A percentile compares a stretch with the other conserved stretches of the same genome.
Conservation (phyloP, 1,140 invertebrate genomes). For the Galendromus occidentalis region DNA sequence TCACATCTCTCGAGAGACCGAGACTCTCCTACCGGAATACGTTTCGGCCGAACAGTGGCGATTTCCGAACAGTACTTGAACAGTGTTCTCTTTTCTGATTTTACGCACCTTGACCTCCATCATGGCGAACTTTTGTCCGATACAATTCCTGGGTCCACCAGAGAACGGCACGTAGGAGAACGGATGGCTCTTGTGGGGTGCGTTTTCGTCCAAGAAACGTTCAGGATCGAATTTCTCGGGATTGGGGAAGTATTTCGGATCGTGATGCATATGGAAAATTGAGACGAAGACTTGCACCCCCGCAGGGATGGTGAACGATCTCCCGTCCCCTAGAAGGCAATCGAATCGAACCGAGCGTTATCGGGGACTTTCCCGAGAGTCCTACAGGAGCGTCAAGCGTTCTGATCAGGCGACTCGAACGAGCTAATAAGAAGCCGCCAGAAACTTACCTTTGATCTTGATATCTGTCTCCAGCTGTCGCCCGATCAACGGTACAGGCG, state of each 20-base stretch:
- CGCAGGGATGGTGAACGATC: neutral
- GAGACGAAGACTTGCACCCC: neutral
- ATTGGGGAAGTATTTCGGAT: conserved; percentile 45
- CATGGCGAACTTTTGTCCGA: conserved; percentile 20
- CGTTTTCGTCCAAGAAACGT: conserved; percentile 56
- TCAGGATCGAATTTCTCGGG: conserved; percentile 58
- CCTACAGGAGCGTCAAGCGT: neutral
- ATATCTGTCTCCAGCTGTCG: conserved; percentile 33
- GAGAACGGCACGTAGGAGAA: conserved; percentile 64
- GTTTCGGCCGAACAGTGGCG: neutral
- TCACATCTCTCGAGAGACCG: neutral
- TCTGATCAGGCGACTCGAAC: neutral
- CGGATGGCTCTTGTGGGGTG: conserved; percentile 44
- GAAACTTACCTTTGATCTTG: neutral
- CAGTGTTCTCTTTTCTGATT: neutral
- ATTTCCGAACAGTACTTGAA: neutral
- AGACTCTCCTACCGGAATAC: neutral
- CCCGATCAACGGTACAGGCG: conserved; percentile 37
- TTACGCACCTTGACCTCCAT: neutral
- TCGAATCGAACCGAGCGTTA: neutral
- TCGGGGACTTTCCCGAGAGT: neutral
- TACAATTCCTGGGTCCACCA: conserved; percentile 36
- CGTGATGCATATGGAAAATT: conserved; percentile 37
- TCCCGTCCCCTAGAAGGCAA: neutral
- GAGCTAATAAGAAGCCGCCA: neutral